These are phyloP conservation scores for Idaea dimidiata DNA, from an alignment of 2,888 invertebrate genomes.

Conservation along the genomic window DNA sequence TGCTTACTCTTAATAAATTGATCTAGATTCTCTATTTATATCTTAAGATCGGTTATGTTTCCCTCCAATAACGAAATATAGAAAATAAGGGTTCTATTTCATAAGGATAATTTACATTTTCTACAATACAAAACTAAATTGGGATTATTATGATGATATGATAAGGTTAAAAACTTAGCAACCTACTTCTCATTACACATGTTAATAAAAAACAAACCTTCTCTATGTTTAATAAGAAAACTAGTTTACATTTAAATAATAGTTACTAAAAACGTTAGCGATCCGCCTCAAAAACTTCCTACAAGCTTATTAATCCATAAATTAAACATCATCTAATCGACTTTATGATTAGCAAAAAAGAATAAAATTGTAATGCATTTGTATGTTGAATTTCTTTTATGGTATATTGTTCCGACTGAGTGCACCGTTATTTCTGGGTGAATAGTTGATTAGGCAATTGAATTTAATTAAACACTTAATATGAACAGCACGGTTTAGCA, in stretches of 20 bases:
- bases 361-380: constrained; percentile 49
- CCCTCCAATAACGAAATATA: no score
- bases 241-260: neutral
- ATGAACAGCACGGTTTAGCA: neutral
- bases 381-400: constrained; percentile 71
- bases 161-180: no score
- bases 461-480: neutral
- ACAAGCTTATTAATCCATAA: neutral
- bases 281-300: neutral
- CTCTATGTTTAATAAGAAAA: neutral
- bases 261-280: neutral
- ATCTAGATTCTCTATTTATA: no score
- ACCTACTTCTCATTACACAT: no score
- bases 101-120: no score
- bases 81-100: no score
- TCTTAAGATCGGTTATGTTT: no score
- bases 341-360: constrained; percentile 46
- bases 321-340: constrained; percentile 29
- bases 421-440: neutral
- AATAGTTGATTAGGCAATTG: neutral
- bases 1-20: no score
- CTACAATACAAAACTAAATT: no score
- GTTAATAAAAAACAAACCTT: neutral
- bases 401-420: neutral
- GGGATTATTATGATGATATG: no score